Evolutionary conservation across 2,797 vertebrate species (phyloP), one percentile per base, ranked within the genome.

Genomic region (Sciaenops ocellatus): DNA sequence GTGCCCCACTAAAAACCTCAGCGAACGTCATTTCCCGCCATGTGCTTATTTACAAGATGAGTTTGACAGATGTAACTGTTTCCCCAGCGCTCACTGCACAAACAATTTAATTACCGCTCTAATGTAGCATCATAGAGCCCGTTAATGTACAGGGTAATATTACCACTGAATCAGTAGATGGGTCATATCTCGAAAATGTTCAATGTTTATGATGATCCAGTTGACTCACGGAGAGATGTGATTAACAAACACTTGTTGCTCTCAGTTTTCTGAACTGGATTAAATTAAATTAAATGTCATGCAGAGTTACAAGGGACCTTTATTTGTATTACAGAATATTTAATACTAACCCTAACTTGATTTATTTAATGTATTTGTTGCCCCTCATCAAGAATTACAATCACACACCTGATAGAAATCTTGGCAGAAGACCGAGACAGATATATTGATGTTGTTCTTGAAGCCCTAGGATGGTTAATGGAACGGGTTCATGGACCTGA

Each of bases 71-170:
- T 76, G 47, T 50, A 69, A 56, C 48, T 59, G 69, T 73, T 86
- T 64, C 62, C 28, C 63, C 68, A 22, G 56, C 17, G 9, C 47
- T 76, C 56, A 10, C 30, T 28, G 48, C 51, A 47, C 76, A 57
- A 61, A 48, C 28, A 69, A 64, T 83, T 66, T 61, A 73, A 81
- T 90, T 82, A 75, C 16, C 1, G 66, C 56, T 68, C 50, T 28
- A 5, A 24, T 5, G 69, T 28, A 30, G 63, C 66, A 34, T 50
- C 61, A 34, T 5, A 41, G 17, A 47, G 41, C 57, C 52, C 48
- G 69, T 52, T 24, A 52, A 38, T 8, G 8, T 15, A 7, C 17
- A 28, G 5, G 2, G 6, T 57, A 2, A 61, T 44, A 46, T 11
- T 24, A 22, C 51, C 7, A 4, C 55, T 51, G 42, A 74, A 72